Base-by-base conservation (phyloP, 1,140 invertebrate genomes). In the Lepidostoma basale region DNA sequence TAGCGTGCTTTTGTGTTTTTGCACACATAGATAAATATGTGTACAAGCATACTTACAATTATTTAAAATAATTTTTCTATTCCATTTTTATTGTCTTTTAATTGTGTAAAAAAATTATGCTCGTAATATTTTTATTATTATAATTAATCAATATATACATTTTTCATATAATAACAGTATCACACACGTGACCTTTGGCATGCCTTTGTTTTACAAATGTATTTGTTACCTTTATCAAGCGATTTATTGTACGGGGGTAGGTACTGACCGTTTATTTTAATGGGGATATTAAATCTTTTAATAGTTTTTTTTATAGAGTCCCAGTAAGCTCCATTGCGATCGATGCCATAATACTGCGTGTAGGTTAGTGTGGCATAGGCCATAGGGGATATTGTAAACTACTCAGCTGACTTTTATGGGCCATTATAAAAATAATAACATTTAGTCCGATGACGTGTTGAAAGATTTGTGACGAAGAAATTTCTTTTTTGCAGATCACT, bases 281-380 rank as follows among this genome's bases (percentile, higher is more conserved):
- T 71, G 65, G 64, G 16, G 33, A 42, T 67, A 71, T 71, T 64
- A 71, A 71, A 71, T 64, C 47, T 52, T 68, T 71, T 67, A 71
- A 71, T 59, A 68, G 64, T 64, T 68, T 71, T 71, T 33, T 68
- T 71, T 71, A 70, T 70, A 62, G 64, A 67, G 69, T 67, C 62
- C 40, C 68, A 70, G 54, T 60, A 40, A 66, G 64, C 65, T 63
- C 62, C 64, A 70, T 25, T 33, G 62, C 49, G 49, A 49, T 49
- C 39, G 49, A 58, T 42, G 39, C 52, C 9, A 26, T 62, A 28
- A 62, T 10, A n/a, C 28, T 56, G 30, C 40, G 36, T 59, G 56
- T 56, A 62, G 60, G 66, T 68, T 59, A 68, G 66, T 62, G 33
- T 23, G 30, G 62, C 47, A 56, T 56, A 56, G 49, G 25, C 44